Percentiles rank a stretch among this genome's conserved stretches.
Conservation (phyloP, 2,888 invertebrate genomes). For the Conops quadrifasciatus region DNA sequence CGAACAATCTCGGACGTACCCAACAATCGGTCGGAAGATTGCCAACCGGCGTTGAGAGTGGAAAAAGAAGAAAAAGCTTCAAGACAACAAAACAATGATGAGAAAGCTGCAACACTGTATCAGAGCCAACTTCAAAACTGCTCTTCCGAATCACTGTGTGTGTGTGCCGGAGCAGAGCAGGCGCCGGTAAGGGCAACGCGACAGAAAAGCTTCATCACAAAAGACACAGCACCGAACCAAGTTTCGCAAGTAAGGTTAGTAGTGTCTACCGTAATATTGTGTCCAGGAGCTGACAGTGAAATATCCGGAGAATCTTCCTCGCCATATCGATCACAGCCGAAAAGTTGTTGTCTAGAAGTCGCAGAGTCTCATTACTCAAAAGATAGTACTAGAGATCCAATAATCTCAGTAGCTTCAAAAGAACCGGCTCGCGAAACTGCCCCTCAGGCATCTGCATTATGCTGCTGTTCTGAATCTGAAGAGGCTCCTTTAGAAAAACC, state of each 20-base stretch:
- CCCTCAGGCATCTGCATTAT: not conserved
- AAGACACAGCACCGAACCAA: not conserved
- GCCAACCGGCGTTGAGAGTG: no score
- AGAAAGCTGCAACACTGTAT: slow-evolving; percentile 1
- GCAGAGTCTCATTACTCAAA: no score
- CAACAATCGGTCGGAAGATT: no score
- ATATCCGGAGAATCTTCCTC: not conserved
- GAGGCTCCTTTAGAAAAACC: not conserved
- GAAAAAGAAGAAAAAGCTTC: no score
- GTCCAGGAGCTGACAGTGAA: slow-evolving; percentile 7
- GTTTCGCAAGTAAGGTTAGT: not conserved
- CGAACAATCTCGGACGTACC: no score
- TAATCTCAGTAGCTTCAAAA: no score
- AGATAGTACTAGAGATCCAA: no score
- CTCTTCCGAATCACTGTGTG: slow-evolving; percentile 9
- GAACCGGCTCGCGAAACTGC: no score
- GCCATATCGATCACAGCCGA: not conserved
- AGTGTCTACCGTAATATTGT: not conserved
- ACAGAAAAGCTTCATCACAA: not conserved
- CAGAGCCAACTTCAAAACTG: not conserved
- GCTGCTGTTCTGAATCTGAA: not conserved
- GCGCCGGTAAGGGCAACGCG: not conserved
- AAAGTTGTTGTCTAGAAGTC: not conserved
- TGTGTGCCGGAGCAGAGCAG: not conserved
- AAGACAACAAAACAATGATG: not conserved